These are phyloP conservation scores for Helicorthomorpha holstii DNA, from an alignment of 1,140 invertebrate genomes.

Conservation along the genomic window DNA sequence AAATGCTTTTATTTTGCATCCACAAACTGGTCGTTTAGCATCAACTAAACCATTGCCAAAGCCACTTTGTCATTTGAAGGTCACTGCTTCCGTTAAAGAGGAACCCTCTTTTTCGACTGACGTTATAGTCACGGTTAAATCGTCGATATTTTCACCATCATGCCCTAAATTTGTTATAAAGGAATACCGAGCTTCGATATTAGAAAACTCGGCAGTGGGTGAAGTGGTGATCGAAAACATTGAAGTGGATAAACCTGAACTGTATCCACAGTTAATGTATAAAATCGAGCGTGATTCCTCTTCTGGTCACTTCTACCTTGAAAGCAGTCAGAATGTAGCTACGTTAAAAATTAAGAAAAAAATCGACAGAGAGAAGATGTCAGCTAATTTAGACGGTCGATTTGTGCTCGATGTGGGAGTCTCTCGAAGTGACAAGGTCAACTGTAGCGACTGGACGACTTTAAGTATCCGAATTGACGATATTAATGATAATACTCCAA, in stretches of 20 bases:
- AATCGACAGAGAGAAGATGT: conserved; percentile 74
- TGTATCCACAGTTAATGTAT: conserved; percentile 39
- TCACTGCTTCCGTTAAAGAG: neutral
- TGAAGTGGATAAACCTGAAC: conserved; percentile 4
- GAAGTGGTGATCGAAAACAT: conserved; percentile 50
- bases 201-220: conserved; percentile 55
- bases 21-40: neutral
- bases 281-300: neutral
- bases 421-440: neutral
- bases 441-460: conserved; percentile 45
- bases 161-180: conserved; percentile 56
- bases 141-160: neutral
- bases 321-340: conserved; percentile 38
- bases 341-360: conserved; percentile 64
- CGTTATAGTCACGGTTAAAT: neutral
- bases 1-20: neutral
- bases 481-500: conserved; percentile 83
- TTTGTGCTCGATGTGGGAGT: neutral
- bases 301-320: neutral
- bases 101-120: neutral
- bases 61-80: neutral
- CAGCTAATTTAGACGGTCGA: conserved; percentile 30
- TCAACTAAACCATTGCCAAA: neutral
- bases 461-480: conserved; percentile 55
- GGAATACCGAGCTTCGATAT: conserved; percentile 68